Percentiles rank a stretch among this genome's conserved stretches.
phyloP scores from a whole-genome alignment of 1,140 invertebrate species.

The Scylla paramamosain region DNA sequence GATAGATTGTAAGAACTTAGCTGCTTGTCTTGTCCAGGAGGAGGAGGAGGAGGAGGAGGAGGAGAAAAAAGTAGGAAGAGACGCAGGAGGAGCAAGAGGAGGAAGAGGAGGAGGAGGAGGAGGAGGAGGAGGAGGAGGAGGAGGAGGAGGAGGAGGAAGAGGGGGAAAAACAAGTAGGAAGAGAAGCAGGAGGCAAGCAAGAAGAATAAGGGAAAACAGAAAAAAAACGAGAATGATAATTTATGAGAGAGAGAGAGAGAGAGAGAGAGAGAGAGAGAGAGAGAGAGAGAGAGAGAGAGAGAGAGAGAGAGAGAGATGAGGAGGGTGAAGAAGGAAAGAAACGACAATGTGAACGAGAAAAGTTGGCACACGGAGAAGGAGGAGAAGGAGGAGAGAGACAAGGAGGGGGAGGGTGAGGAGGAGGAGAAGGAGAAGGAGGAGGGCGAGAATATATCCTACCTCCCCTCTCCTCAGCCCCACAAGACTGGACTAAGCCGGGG shows the following conservation, averaged over 20 bases:
- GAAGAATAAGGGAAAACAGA: too few species aligned
- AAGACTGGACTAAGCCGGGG: conserved; percentile 44
- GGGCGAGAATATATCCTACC: neutral
- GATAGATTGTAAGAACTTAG: too few species aligned
- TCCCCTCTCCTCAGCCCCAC: neutral
- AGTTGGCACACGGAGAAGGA: neutral
- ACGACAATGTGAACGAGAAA: neutral
- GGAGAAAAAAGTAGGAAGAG: too few species aligned
- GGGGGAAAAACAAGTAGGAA: neutral
- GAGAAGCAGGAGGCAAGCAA: too few species aligned
- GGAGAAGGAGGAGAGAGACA: neutral
- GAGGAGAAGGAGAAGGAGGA: neutral
- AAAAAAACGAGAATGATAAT: too few species aligned
- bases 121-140: neutral
- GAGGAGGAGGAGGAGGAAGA: neutral
- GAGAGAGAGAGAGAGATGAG: too few species aligned
- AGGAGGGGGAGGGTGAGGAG: neutral
- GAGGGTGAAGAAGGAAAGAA: neutral
- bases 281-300: too few species aligned
- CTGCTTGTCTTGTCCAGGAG: too few species aligned
- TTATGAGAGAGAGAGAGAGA: too few species aligned
- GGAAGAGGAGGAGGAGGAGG: neutral
- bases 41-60: too few species aligned
- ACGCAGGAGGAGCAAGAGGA: neutral
- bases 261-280: too few species aligned